Evolutionary conservation across 2,797 vertebrate genomes (phyloP), one percentile per base, ranked within the genome.

Genomic region (Acrossocheilus fasciatus): DNA sequence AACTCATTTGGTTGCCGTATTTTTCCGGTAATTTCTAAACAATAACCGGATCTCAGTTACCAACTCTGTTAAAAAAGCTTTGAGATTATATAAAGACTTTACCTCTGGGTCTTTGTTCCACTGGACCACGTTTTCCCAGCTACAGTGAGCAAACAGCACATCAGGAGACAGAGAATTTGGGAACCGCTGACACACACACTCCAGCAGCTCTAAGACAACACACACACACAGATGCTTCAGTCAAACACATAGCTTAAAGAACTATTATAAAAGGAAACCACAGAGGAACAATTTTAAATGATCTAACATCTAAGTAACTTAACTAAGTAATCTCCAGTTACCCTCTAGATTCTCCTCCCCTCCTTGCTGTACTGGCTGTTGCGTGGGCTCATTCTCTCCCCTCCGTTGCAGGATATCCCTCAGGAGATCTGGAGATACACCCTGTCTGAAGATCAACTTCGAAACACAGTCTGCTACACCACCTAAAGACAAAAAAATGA

Each of bases 41-140:
- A 59, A n/a, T 2, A n/a, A 15, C 6, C 14, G 0, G 6, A 8
- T 57, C 23, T 77, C 14, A 6, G 20, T 41, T 59, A 8, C 12
- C 12, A 54, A 54, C 18, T 52, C 18, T 78, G 4, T 59, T 17
- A 10, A 41, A 36, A 59, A 17, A 59, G 54, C 12, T 59, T 30
- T 41, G 52, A 41, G 52, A 47, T 15, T 36, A 14, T 47, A 70
- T 17, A 66, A 14, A 66, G 14, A 34, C 26, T 20, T 92, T 89
- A 98, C 98, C 98, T 99, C 98, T 0, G 98, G 97, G 91, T 99
- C 98, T 92, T 97, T 98, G 93, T 99, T 99, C 98, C 98, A 99
- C 92, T 99, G 98, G 39, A 99, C 98, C 36, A 99, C 96, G 1
- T 97, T 98, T 64, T 99, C 98, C 98, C 98, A 99, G 91, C 97